A percentile compares a stretch with the other conserved stretches of the same genome.
Evolutionary conservation across 2,797 vertebrate genomes (phyloP).

Genomic region (Megaceryle alcyon): DNA sequence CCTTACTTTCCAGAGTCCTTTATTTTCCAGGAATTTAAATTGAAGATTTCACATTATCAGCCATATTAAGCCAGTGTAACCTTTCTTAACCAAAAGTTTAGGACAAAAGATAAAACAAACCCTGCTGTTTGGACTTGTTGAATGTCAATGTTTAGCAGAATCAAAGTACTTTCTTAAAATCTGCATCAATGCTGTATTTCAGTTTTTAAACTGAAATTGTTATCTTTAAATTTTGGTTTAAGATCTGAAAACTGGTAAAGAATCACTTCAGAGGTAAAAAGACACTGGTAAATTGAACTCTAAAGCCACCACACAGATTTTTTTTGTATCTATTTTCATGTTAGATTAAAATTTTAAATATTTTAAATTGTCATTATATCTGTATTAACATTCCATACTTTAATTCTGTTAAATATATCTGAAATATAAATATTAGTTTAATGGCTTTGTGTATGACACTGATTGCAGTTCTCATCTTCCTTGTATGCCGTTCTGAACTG

Average conservation of each 20-base stretch:
- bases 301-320: not conserved
- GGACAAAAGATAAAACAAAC: not conserved
- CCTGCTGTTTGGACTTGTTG: not conserved
- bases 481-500: conserved; percentile 28
- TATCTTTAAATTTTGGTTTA: not conserved
- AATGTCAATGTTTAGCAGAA: not conserved
- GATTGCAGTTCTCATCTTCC: conserved; percentile 50
- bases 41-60: not conserved
- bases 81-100: not conserved
- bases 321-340: not conserved
- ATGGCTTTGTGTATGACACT: conserved; percentile 44
- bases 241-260: not conserved
- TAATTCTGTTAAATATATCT: conserved; percentile 8
- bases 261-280: not conserved
- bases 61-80: not conserved
- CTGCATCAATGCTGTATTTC: not conserved
- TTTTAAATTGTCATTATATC: not conserved
- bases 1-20: not conserved
- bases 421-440: conserved; percentile 58
- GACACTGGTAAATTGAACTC: not conserved
- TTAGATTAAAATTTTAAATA: not conserved
- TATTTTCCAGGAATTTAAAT: not conserved
- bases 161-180: not conserved
- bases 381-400: not conserved
- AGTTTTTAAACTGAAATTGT: not conserved